Base-by-base conservation (phyloP, 2,888 invertebrate species). In the Apomyelois bistriatella region DNA sequence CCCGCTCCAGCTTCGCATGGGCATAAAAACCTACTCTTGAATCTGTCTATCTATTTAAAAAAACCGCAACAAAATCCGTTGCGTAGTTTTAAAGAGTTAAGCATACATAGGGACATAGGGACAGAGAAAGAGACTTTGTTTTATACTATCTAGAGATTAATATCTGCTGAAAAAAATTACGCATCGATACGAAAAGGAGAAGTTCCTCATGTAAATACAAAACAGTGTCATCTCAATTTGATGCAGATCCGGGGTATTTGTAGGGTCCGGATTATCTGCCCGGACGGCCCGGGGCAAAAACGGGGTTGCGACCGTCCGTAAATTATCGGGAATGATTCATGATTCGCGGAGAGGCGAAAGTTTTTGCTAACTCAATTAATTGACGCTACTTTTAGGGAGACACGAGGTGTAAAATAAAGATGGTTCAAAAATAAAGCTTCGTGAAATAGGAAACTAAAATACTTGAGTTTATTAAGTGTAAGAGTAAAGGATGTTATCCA, bases 251-350 rank as follows among this genome's bases (percentile, higher is more conserved):
- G 70, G 65, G 71, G 76, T 76, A 79, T 83, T 81, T 79, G 82
- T 83, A 77, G 64, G 71, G 64, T 69, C 68, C 70, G 78, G 78
- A 79, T 79, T 79, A 78, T 79, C 78, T 15, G 15, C 15, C 28
- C 46, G 73, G 74, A 64, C 66, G 66, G 76, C 82, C 85, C 73
- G 66, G 70, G 78, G 82, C 83, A 82, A 84, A 82, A 85, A 84
- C 82, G 73, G 68, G 72, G 65, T 67, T 70, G 69, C 55, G 57
- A 56, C 56, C 56, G 59, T 69, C 72, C 79, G 84, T 88, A 88
- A 87, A 88, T 88, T 85, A 76, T 70, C 75, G 70, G 72, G 84
- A 85, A 88, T 90, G 89, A 90, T 89, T 89, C 89, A 90, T 85
- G 85, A 79, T 79, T 36, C 43, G 42, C 50, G 65, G 74, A 75